Evolutionary conservation across 2,888 invertebrate genomes (phyloP), one percentile per base, ranked within the genome.

Genomic region (Hipparchia sbordonii): DNA sequence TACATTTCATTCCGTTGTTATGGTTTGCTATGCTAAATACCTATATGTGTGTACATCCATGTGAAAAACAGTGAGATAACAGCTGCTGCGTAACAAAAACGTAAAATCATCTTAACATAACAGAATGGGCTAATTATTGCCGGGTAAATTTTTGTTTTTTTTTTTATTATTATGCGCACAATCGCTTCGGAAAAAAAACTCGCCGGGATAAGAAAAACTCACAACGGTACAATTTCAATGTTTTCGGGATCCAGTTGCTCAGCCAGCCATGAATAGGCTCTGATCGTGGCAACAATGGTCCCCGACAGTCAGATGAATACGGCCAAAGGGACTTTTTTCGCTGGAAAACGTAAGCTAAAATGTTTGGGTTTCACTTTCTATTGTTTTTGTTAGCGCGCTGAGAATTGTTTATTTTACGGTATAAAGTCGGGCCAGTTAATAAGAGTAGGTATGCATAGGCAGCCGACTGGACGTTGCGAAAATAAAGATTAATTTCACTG

Each of bases 221-320:
- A 91, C 88, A 90, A 88, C 89, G 84, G 86, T 86, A 87, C 88
- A 89, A 91, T 91, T 91, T 91, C 86, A 89, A 90, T 90, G 88
- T 90, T 90, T 88, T 85, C 86, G 84, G 84, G 85, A 84, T 83
- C 83, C 84, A 85, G 84, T 88, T 86, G 85, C 82, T 84, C 83
- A 84, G 81, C 83, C 80, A 81, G 81, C 85, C 82, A 82, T 90
- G 88, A 91, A 91, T 89, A 85, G 87, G 82, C 82, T 81, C 84
- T 83, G 87, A 87, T 85, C 84, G 85, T 74, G 82, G 81, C 82
- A 88, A 91, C 91, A 92, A 91, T 89, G 82, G 84, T 76, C 77
- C 78, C 84, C 80, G 77, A 79, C 80, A 80, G 79, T 80, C 84
- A 79, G 80, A 81, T 86, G 86, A 86, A 86, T 87, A 84, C 83